Conservation (phyloP, 2,888 invertebrate species). For the Conistra vaccinii region DNA sequence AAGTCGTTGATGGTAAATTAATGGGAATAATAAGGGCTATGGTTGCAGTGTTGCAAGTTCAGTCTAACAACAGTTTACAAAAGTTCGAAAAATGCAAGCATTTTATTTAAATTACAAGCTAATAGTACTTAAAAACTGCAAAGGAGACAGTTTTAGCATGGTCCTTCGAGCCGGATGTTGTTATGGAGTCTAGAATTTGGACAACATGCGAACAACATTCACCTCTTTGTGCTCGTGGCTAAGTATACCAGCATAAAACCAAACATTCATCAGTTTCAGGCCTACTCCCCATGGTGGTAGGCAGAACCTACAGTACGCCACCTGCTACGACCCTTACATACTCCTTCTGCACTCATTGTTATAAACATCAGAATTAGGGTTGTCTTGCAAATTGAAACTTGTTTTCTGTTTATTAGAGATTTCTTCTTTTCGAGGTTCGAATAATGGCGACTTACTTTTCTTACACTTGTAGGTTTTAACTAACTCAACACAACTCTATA, state of each 20-base stretch:
- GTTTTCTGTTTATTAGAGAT: not conserved
- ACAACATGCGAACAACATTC: not conserved
- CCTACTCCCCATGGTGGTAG: not conserved
- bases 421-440: not conserved
- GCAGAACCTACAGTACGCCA: not conserved
- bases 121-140: not conserved
- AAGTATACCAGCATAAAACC: not conserved
- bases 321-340: not conserved
- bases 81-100: not conserved
- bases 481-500: not conserved
- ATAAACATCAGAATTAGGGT: not conserved
- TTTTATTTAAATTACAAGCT: not conserved
- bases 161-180: not conserved
- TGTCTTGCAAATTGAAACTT: not conserved
- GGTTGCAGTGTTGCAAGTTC: not conserved
- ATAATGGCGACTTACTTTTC: not conserved
- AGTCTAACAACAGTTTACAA: not conserved
- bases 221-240: not conserved
- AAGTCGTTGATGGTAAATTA: slow-evolving; percentile 14
- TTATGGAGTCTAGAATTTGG: not conserved
- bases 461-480: not conserved
- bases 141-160: not conserved
- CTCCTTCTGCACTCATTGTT: not conserved
- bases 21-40: slow-evolving; percentile 3
- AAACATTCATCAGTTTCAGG: not conserved